phyloP scores from a whole-genome alignment of 2,888 invertebrate genomes.

The Sphaerophoria taeniata region DNA sequence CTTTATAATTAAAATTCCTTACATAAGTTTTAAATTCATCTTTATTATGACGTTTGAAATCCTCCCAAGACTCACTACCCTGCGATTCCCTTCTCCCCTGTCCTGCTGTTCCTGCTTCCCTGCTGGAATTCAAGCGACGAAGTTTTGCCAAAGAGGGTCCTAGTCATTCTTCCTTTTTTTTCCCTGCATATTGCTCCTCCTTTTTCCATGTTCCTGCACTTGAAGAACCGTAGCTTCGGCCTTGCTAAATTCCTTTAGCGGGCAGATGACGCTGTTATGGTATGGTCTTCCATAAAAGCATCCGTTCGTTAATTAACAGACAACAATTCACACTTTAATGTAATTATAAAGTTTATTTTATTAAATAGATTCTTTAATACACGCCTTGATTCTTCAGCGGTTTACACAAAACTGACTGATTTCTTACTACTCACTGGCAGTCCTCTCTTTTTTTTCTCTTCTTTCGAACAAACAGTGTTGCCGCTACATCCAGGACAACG shows the following conservation, averaged over 20 bases:
- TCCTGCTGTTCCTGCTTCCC: neutral
- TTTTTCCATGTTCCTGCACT: neutral
- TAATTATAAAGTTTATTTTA: no score
- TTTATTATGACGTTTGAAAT: neutral
- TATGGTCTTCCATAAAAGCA: neutral
- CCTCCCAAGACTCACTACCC: neutral
- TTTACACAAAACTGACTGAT: no score
- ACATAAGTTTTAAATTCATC: neutral
- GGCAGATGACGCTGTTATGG: neutral
- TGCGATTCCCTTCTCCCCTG: neutral
- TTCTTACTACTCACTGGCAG: no score
- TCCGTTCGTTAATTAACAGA: no score
- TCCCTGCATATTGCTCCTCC: neutral
- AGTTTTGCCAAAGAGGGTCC: neutral
- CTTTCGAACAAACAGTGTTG: no score
- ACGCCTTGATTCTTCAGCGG: no score
- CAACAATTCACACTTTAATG: no score
- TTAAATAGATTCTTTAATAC: no score
- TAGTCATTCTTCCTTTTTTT: neutral
- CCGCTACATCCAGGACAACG: neutral
- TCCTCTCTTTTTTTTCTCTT: no score
- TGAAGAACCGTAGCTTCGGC: neutral
- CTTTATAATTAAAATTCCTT: neutral
- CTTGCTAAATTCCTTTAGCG: neutral
- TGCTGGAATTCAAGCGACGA: neutral